phyloP scores from a whole-genome alignment of 2,113 vertebrate genomes.

The Regulus satrapa region DNA sequence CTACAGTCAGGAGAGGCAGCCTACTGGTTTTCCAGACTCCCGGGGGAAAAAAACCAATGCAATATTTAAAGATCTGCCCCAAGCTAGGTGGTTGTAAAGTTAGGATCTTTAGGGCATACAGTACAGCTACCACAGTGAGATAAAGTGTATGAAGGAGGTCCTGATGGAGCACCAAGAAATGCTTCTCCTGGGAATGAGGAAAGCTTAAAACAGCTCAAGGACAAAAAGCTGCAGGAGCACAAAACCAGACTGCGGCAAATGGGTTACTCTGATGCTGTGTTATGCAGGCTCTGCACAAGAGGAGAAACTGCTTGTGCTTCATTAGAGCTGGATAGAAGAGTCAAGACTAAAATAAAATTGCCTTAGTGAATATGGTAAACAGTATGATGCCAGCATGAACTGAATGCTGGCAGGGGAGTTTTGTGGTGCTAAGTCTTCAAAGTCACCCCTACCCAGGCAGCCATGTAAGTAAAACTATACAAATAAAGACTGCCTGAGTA shows the following conservation, averaged over 20 bases:
- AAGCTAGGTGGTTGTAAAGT: accelerated
- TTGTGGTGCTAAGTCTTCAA: not conserved
- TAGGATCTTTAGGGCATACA: not conserved
- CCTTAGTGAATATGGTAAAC: not conserved
- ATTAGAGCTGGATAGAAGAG: not conserved
- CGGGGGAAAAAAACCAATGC: accelerated
- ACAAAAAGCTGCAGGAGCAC: not conserved
- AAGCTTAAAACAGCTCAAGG: not conserved
- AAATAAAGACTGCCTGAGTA: not conserved
- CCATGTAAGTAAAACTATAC: not conserved
- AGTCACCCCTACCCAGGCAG: not conserved
- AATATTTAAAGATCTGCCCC: not conserved
- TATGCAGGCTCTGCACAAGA: not conserved
- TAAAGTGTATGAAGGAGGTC: not conserved
- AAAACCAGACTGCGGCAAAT: not conserved
- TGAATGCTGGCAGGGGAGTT: not conserved
- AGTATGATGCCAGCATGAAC: not conserved
- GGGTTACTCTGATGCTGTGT: not conserved
- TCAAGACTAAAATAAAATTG: not conserved
- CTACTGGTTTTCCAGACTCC: not conserved
- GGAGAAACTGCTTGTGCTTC: not conserved
- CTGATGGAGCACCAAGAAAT: not conserved
- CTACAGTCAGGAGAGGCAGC: accelerated
- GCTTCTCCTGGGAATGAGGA: not conserved
- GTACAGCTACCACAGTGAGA: not conserved